A percentile compares a stretch with the other conserved stretches of the same genome.
Evolutionary conservation across 2,797 vertebrate genomes (phyloP).

Genomic region (Dicrostonyx torquatus): DNA sequence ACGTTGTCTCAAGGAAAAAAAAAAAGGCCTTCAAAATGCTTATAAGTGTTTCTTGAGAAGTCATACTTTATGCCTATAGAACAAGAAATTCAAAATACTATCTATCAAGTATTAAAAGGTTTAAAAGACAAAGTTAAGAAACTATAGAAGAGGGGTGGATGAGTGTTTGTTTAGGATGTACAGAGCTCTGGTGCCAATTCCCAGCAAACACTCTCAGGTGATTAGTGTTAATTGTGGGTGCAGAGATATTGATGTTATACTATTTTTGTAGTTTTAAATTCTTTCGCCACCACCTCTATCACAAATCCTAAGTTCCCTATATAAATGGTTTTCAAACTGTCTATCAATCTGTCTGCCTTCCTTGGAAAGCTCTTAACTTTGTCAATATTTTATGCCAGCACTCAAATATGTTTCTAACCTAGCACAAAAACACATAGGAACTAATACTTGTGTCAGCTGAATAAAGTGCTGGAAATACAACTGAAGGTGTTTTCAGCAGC

Average conservation of each 20-base stretch:
- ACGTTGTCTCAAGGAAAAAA: too few species aligned
- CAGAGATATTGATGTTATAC: background rate
- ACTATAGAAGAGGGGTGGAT: background rate
- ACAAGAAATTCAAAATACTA: background rate
- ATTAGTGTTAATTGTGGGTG: background rate
- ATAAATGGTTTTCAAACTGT: background rate
- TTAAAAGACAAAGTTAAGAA: background rate
- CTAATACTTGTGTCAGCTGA: constrained; percentile 8
- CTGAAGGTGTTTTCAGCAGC: background rate
- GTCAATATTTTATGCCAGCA: background rate
- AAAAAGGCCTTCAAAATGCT: background rate
- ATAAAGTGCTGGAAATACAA: background rate
- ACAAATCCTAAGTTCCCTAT: background rate
- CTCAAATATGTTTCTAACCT: background rate
- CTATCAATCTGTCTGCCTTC: background rate
- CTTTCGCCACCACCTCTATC: background rate
- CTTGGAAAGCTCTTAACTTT: background rate
- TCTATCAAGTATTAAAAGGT: background rate
- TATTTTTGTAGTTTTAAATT: background rate
- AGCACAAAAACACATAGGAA: background rate
- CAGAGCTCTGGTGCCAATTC: background rate
- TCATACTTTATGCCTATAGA: background rate
- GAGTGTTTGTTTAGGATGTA: background rate
- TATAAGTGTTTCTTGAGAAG: background rate
- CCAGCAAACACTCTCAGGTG: background rate